Base-by-base conservation (phyloP, 2,888 invertebrate species). In the Trypoxylon attenuatum region DNA sequence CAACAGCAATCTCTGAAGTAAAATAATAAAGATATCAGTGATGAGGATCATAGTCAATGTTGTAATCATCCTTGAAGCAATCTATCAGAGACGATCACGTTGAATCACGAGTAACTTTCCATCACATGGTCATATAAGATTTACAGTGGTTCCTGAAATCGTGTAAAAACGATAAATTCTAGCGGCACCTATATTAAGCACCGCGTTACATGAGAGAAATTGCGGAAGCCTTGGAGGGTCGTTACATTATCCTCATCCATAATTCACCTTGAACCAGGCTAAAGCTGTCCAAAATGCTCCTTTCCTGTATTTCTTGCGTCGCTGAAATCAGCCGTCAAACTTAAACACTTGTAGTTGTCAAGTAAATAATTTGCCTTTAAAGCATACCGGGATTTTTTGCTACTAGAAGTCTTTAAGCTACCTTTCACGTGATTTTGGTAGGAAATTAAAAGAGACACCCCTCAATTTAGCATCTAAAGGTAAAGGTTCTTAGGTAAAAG, bases 211-310 rank as follows among this genome's bases (percentile, higher is more conserved):
- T 13, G 43, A 22, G 43, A 43, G 43, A 43, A 43, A 22, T 43
- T 43, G 43, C 43, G n/a, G 23, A 43, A 43, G 21, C 21, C 22
- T 21, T 13, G 21, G n/a, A 13, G 21, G 43, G 5, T 19, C 21
- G 21, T 22, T 43, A 43, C 43, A 43, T 55, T 53, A 43, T 60
- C 33, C 22, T 55, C 47, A 52, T 55, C 55, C 33, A 59, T 64
- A 59, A 64, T 55, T 59, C 54, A 52, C 54, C 22, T 15, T 39
- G 6, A 33, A 47, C 15, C 22, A 27, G 13, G 13, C 18, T 19
- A 59, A 46, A 10, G 5, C 51, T 45, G 13, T 39, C 45, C 19
- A 29, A 27, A 21, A 19, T 22, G 21, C 21, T 43, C 22, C 21
- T 21, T 43, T 43, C 43, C 21, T 8, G 22, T 43, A 22, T 43